A percentile compares a stretch with the other conserved stretches of the same genome.
Evolutionary conservation across 92 coral and sea anemone genomes (phyloP).

Genomic region (Porites evermanni): DNA sequence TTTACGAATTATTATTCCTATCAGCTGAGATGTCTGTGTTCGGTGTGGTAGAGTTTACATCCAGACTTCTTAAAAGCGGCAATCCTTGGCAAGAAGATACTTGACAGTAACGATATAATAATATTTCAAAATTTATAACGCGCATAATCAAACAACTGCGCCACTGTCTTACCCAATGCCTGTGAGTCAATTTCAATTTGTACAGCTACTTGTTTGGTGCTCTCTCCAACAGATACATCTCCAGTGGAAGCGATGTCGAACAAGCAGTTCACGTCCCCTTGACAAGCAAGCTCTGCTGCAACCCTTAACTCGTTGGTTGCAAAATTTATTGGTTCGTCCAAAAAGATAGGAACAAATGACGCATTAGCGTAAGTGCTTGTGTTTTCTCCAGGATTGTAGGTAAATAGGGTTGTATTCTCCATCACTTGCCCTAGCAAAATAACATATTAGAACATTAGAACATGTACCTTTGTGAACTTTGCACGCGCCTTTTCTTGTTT

Average conservation of each 20-base stretch:
- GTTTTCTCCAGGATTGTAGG: slow-evolving; percentile 64
- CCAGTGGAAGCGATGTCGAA: slow-evolving; percentile 83
- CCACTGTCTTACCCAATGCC: slow-evolving; percentile 28
- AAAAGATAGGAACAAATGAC: slow-evolving; percentile 73
- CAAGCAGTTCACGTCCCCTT: slow-evolving; percentile 69
- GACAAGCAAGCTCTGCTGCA: slow-evolving; percentile 60
- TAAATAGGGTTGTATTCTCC: slow-evolving; percentile 54
- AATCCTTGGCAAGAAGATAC: too few species aligned
- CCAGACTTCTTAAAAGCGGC: too few species aligned
- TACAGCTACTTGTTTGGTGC: slow-evolving; percentile 59
- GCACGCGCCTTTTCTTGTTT: not conserved
- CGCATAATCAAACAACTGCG: too few species aligned
- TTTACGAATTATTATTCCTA: too few species aligned
- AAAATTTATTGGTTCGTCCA: slow-evolving; percentile 66
- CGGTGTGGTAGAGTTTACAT: too few species aligned
- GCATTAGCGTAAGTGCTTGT: slow-evolving; percentile 46
- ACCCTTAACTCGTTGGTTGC: slow-evolving; percentile 38
- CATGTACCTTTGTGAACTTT: not conserved
- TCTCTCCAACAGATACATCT: slow-evolving; percentile 65
- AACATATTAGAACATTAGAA: too few species aligned
- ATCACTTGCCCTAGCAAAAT: slow-evolving; percentile 23
- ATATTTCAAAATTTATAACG: too few species aligned
- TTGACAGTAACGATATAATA: too few species aligned
- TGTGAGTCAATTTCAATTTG: slow-evolving; percentile 42
- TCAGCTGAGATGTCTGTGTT: too few species aligned